phyloP scores from a whole-genome alignment of 53 echinoderm and acorn worm genomes.

The Hippasteria phrygiana region DNA sequence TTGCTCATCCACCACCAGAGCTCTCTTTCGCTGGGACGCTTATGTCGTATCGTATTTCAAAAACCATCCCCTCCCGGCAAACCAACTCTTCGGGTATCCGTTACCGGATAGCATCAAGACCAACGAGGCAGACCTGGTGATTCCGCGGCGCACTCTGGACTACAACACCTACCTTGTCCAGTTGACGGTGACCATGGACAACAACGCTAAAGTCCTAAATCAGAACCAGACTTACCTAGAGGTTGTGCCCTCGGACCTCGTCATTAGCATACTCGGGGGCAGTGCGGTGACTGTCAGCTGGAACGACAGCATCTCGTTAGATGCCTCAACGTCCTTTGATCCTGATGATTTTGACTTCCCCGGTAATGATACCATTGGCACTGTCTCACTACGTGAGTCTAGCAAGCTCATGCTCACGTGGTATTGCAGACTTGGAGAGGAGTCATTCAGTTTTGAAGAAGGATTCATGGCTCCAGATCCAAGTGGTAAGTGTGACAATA shows the following conservation, averaged over 20 bases:
- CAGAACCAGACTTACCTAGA: conserved; percentile 75
- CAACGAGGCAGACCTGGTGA: conserved; percentile 59
- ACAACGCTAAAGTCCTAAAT: conserved; percentile 72
- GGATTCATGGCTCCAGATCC: conserved; percentile 17
- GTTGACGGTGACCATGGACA: conserved; percentile 75
- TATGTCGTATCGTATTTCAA: conserved; percentile 60
- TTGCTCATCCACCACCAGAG: conserved; percentile 55
- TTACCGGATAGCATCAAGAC: conserved; percentile 46
- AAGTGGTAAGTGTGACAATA: conserved; percentile 26
- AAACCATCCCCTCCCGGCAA: conserved; percentile 66
- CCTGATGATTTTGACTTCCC: conserved; percentile 58
- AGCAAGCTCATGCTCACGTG: conserved; percentile 57
- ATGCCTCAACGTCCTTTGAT: conserved; percentile 77
- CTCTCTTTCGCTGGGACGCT: conserved; percentile 63
- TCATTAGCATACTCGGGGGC: conserved; percentile 70
- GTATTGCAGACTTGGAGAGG: conserved; percentile 78
- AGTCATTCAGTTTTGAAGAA: conserved; percentile 66
- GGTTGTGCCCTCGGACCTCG: conserved; percentile 73
- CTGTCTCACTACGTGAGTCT: not conserved
- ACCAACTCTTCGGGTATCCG: conserved; percentile 61
- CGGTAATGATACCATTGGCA: not conserved
- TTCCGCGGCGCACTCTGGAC: conserved; percentile 59
- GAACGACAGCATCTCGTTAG: conserved; percentile 66
- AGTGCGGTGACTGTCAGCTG: conserved; percentile 61
- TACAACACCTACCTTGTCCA: conserved; percentile 74